Conservation (phyloP, 2,888 invertebrate species). For the Drosophila quinaria region DNA sequence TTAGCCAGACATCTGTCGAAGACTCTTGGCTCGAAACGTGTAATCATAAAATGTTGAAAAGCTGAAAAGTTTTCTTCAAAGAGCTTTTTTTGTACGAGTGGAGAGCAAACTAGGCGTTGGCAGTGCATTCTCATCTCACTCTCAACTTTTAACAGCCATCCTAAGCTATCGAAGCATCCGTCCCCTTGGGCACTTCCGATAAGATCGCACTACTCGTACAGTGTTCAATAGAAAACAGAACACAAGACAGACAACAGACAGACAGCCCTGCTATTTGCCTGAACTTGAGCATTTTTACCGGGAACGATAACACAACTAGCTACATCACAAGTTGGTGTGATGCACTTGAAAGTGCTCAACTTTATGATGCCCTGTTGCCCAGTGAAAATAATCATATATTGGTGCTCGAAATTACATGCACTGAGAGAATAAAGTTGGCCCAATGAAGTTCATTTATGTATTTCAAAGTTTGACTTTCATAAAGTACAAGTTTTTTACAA, state of each 20-base stretch:
- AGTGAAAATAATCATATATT: slow-evolving; percentile 11
- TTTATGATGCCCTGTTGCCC: slow-evolving; percentile 35
- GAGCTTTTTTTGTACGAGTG: slow-evolving; percentile 14
- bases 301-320: slow-evolving; percentile 65
- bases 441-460: not conserved
- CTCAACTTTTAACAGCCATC: slow-evolving; percentile 11
- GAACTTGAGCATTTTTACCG: slow-evolving; percentile 53
- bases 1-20: slow-evolving; percentile 12
- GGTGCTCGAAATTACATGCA: not conserved
- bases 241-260: slow-evolving; percentile 23
- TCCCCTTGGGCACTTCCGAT: slow-evolving; percentile 71
- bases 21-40: slow-evolving; percentile 9
- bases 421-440: not conserved
- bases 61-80: slow-evolving; percentile 13
- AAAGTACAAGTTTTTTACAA: too few species aligned
- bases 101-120: slow-evolving; percentile 17
- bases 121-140: slow-evolving; percentile 42
- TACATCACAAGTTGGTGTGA: slow-evolving; percentile 36
- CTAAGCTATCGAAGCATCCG: slow-evolving; percentile 34
- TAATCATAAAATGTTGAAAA: slow-evolving; percentile 16
- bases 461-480: not conserved
- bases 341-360: slow-evolving; percentile 18
- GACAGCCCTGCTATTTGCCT: slow-evolving; percentile 42
- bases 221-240: slow-evolving; percentile 69
- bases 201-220: slow-evolving; percentile 57